Base-by-base conservation (phyloP, 2,797 vertebrate species). In the Sebastes kiyomatsui region DNA sequence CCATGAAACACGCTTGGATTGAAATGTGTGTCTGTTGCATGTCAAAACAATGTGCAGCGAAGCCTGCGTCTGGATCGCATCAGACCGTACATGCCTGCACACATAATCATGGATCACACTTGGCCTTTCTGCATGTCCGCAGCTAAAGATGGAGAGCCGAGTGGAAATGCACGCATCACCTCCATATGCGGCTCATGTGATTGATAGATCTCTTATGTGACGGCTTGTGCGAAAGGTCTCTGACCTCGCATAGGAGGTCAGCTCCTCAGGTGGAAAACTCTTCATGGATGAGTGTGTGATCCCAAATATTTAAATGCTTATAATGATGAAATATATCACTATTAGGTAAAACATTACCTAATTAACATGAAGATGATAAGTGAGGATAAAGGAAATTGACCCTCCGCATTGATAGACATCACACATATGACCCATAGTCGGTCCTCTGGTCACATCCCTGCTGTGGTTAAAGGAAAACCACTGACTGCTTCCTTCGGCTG, bases 401-500 rank as follows among this genome's bases (percentile, higher is more conserved):
- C 16, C 14, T 54, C 3, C 1, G 4, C 8, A 67, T 71, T 79
- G 1, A 38, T 13, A 55, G 66, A 73, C 16, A 22, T 78, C n/a
- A n/a, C 10, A n/a, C n/a, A 23, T 27, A 30, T 67, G 80, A 77
- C 56, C 20, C 13, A 30, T 60, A 67, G 58, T 59, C 56, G 33
- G 38, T 69, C 73, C 13, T 54, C 32, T 16, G 23, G 72, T 83
- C 33, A 75, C 54, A 62, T 82, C 81, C 76, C 87, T 6, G 58
- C 77, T 60, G 79, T 14, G 71, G 49, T 74, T 66, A 79, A 88
- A 90, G 90, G 87, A 90, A 92, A 91, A 79, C 75, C 67, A 72
- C 86, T 22, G 73, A 76, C 82, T 75, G 84, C 84, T 93, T 91
- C 90, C 93, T 89, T 35, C 9, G 16, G 35, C 70, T 82, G 89